These are phyloP conservation scores for Nipponacmea schrenckii DNA, from an alignment of 2,888 invertebrate species.

Conservation along the genomic window DNA sequence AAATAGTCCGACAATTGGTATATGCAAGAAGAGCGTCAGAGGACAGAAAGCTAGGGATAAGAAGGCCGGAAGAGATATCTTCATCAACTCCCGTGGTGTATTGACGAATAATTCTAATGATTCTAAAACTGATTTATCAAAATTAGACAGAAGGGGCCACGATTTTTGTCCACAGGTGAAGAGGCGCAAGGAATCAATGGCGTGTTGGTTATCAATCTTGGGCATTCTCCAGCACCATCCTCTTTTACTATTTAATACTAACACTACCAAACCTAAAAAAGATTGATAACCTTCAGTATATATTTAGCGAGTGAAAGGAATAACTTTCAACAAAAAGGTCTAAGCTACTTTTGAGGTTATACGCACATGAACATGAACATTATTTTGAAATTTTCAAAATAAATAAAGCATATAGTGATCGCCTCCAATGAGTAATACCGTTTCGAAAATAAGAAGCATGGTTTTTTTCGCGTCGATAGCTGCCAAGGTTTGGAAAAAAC, in stretches of 20 bases:
- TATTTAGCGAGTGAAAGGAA: too few species aligned
- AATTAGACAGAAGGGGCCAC: neutral
- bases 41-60: constrained; percentile 46
- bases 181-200: neutral
- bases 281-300: too few species aligned
- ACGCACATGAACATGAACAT: too few species aligned
- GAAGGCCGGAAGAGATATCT: constrained; percentile 38
- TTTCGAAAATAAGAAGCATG: too few species aligned
- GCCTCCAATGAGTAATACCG: too few species aligned
- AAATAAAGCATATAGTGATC: too few species aligned
- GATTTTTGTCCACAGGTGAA: neutral
- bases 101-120: constrained; percentile 12
- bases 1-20: constrained; percentile 35
- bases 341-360: too few species aligned
- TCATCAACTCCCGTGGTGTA: constrained; percentile 29
- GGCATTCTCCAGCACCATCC: neutral
- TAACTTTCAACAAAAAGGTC: too few species aligned
- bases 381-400: too few species aligned
- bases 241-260: neutral
- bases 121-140: neutral
- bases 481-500: too few species aligned
- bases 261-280: neutral
- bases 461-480: too few species aligned
- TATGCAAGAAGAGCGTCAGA: constrained; percentile 39
- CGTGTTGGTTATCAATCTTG: neutral